Base-by-base conservation (phyloP, 2,113 vertebrate genomes). In the Ciconia maguari region DNA sequence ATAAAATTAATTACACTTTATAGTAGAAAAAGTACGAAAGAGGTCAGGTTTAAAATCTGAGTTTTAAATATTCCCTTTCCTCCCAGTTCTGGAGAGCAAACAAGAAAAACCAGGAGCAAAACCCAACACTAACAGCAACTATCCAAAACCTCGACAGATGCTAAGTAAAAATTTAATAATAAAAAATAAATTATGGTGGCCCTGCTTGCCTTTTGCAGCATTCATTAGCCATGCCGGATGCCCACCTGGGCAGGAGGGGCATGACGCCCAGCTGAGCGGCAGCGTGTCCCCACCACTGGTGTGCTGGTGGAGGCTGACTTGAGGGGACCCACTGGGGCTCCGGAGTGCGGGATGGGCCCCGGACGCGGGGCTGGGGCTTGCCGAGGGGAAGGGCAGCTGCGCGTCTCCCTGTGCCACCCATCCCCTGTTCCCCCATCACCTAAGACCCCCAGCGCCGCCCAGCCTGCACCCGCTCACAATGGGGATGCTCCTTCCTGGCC, bases 271-370 rank as follows among this genome's bases (percentile, higher is more conserved):
- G 16, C 83, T 46, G 77, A 62, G 64, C 10, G 3, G 26, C 3
- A 26, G 4, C 4, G 3, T 44, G 38, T 80, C 64, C 64, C 21
- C 41, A n/a, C 34, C 0, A 0, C 46, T 2, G 2, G 1, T 25
- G 24, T 7, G 9, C 58, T 54, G 58, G 13, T 65, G 36, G 49
- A 80, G 58, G 14, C 16, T 0, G 3, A 21, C 21, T 38, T 36
- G n/a, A 68, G 44, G 51, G 32, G n/a, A 51, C 20, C 6, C 25
- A 13, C 2, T 16, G 27, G 19, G 21, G 38, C 25, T 80, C 22
- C 26, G 34, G 58, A 54, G 16, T 1, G 1, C 4, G 12, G 68
- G 10, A 9, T 46, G 27, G 14, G 24, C 16, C 58, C 25, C 16
- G 10, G 7, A 30, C 0, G 1, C 18, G 7, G 4, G 49, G 11